Evolutionary conservation across 2,113 vertebrate species (phyloP), one percentile per base, ranked within the genome.

Genomic region (Brachirus orientalis): DNA sequence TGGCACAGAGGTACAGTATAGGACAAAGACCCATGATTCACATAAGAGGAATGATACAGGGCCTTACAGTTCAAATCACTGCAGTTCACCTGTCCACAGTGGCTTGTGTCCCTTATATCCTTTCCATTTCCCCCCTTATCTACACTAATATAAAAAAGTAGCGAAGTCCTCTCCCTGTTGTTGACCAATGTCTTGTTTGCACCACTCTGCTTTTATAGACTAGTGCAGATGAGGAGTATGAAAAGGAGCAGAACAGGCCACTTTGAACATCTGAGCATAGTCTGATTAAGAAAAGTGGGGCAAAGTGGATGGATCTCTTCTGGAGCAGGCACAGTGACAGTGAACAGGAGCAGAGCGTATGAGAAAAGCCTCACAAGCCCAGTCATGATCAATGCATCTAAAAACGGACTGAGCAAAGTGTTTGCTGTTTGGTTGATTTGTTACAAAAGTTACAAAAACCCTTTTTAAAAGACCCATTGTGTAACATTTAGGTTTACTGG

Each of bases 251-350:
- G 80, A 83, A 79, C 3, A 33, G 66, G 82, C 86, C 90, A 88
- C 86, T 87, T 84, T 88, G 87, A 88, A 86, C 85, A 67, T 69
- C 77, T 81, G 68, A 78, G 84, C 72, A 41, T 82, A 68, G 74
- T 79, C 80, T 67, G 70, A 68, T 85, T 61, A 87, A 80, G 78
- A 85, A 72, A 81, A 89, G 83, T 79, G 79, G 85, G 86, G 72
- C 83, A 88, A 70, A 84, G 77, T 80, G 76, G 86, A 89, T 89
- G 89, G 84, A 81, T 86, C 75, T 89, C 86, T 83, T 89, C 83
- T 89, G 86, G 86, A 84, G 90, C 74, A 87, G 84, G 79, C 79
- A 80, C 79, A 85, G 80, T 75, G 86, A 83, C 75, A 87, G 83
- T 85, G 77, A 79, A 70, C 77, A 70, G 71, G 76, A 77, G 58